Evolutionary conservation across 2,888 invertebrate species (phyloP).

Genomic region (Phortica magna): DNA sequence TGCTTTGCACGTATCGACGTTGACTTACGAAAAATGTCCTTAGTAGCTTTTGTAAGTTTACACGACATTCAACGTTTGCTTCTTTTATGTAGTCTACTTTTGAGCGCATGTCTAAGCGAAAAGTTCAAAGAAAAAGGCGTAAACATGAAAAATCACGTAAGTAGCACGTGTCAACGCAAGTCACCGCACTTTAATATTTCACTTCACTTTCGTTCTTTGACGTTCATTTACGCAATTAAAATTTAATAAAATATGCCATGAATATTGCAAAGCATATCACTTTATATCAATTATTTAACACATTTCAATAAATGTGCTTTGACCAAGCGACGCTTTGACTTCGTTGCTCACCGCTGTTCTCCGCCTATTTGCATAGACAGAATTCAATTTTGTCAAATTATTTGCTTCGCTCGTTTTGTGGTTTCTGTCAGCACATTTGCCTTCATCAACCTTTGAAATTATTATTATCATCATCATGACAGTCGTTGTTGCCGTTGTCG

Average conservation of each 20-base stretch:
- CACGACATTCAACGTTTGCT: background rate
- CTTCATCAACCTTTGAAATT: background rate
- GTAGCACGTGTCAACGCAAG: background rate
- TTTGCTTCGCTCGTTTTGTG: constrained; percentile 72
- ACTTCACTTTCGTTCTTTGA: background rate
- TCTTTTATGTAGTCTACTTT: constrained; percentile 8
- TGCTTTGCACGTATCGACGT: constrained; percentile 10
- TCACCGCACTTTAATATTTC: background rate
- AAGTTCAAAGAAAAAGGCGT: background rate
- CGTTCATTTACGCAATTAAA: background rate
- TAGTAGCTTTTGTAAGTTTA: background rate
- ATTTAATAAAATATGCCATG: background rate
- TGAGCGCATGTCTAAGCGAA: background rate
- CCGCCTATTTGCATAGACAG: constrained; percentile 19
- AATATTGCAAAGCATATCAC: background rate
- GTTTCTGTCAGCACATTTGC: constrained; percentile 50
- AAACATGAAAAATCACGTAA: constrained; percentile 14
- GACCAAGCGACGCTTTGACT: background rate
- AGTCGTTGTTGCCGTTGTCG: background rate
- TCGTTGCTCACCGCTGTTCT: background rate
- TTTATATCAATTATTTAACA: background rate
- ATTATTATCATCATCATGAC: constrained; percentile 10
- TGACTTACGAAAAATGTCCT: constrained; percentile 14
- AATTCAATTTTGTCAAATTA: constrained; percentile 70
- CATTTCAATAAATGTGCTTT: background rate